phyloP scores from a whole-genome alignment of 2,797 vertebrate species.

The Pantherophis alleghaniensis region DNA sequence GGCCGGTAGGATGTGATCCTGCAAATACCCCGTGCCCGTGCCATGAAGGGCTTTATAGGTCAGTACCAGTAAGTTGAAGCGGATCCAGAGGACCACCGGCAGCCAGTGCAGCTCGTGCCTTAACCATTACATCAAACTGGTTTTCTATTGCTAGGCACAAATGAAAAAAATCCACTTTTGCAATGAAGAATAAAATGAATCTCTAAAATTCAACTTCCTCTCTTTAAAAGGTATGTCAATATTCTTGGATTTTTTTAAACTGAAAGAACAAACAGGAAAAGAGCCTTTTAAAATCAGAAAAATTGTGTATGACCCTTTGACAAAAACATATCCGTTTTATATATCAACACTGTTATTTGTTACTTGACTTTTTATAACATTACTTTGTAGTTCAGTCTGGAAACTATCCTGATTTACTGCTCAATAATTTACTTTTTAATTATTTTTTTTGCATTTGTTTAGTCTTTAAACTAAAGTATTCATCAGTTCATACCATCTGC shows the following conservation, averaged over 20 bases:
- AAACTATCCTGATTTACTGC: not conserved
- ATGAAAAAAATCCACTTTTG: not conserved
- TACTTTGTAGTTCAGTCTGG: not conserved
- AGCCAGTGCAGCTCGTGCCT: not conserved
- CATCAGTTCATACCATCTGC: not conserved
- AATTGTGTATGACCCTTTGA: not conserved
- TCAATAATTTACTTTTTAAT: not conserved
- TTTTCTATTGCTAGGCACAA: not conserved
- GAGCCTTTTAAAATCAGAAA: not conserved
- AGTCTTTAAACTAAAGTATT: not conserved
- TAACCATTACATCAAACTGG: not conserved
- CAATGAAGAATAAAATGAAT: not conserved
- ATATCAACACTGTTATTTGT: not conserved
- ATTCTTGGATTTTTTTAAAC: not conserved
- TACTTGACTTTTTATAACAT: not conserved
- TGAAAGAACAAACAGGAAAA: not conserved
- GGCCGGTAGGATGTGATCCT: too few relatives aligned
- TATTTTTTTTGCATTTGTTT: not conserved
- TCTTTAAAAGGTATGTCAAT: not conserved
- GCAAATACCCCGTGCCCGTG: too few relatives aligned
- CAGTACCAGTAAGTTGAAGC: too few relatives aligned
- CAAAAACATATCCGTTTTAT: not conserved
- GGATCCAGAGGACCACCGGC: too few relatives aligned
- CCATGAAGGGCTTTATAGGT: too few relatives aligned
- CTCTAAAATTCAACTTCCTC: not conserved